Percentiles rank a stretch among this genome's conserved stretches.
phyloP scores from a whole-genome alignment of 2,888 invertebrate species.

The Folsomia candida region DNA sequence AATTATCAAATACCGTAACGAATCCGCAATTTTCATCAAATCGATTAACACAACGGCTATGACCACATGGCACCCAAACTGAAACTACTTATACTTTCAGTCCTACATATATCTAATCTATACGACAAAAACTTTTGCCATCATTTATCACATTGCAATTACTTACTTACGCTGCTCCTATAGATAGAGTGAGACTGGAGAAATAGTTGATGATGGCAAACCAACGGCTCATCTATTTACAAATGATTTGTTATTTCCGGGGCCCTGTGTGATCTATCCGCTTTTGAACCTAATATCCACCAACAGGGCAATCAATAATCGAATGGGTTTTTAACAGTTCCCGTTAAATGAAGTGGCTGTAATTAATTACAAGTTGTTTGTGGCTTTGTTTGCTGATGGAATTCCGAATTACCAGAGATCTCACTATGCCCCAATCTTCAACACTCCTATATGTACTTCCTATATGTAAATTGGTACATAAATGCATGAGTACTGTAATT shows the following conservation, averaged over 20 bases:
- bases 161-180: too few relatives aligned
- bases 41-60: neutral
- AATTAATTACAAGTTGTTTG: neutral
- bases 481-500: too few relatives aligned
- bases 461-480: too few relatives aligned
- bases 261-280: neutral
- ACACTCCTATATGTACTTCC: too few relatives aligned
- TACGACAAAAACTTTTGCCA: neutral
- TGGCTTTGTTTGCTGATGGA: too few relatives aligned
- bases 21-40: neutral
- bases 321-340: neutral
- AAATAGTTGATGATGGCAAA: too few relatives aligned
- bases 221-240: neutral
- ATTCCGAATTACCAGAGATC: too few relatives aligned
- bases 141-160: neutral
- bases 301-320: neutral
- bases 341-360: neutral
- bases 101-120: neutral
- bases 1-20: neutral
- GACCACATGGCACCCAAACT: neutral
- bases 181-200: too few relatives aligned
- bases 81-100: neutral
- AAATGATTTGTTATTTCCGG: neutral
- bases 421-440: too few relatives aligned
- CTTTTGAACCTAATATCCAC: neutral